These are phyloP conservation scores for Glyphotaelius pellucidus DNA, from an alignment of 2,888 invertebrate species.

Conservation along the genomic window DNA sequence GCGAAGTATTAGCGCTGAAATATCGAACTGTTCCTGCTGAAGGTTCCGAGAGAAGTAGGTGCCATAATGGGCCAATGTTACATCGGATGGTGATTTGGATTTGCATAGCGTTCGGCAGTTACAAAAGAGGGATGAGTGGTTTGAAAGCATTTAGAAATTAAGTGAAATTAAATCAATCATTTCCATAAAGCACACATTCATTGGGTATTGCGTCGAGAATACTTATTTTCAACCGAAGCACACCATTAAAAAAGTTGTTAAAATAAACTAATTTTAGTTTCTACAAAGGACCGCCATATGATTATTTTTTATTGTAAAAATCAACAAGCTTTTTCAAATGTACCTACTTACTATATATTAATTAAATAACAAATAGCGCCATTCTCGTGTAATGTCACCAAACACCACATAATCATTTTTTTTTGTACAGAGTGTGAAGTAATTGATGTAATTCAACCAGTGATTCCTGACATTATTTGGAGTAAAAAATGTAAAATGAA, in stretches of 20 bases:
- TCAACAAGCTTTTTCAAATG: no score
- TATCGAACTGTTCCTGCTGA: neutral
- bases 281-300: no score
- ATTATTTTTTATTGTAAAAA: no score
- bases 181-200: neutral
- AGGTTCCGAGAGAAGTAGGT: slow-evolving; percentile 12
- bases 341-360: no score
- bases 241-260: neutral
- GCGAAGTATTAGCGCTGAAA: neutral
- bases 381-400: no score
- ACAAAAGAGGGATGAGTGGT: neutral
- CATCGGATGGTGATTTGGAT: slow-evolving; percentile 43
- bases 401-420: no score
- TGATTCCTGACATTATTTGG: no score
- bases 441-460: no score
- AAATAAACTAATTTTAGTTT: no score
- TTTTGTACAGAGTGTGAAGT: no score
- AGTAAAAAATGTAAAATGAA: no score
- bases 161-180: slow-evolving; percentile 32
- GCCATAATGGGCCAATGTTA: slow-evolving; percentile 22
- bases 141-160: slow-evolving; percentile 38
- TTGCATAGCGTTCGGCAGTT: slow-evolving; percentile 42
- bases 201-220: neutral
- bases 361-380: no score
- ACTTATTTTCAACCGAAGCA: neutral